A percentile compares a stretch with the other conserved stretches of the same genome.
Conservation (phyloP, 2,888 invertebrate genomes). For the Amiota minor region DNA sequence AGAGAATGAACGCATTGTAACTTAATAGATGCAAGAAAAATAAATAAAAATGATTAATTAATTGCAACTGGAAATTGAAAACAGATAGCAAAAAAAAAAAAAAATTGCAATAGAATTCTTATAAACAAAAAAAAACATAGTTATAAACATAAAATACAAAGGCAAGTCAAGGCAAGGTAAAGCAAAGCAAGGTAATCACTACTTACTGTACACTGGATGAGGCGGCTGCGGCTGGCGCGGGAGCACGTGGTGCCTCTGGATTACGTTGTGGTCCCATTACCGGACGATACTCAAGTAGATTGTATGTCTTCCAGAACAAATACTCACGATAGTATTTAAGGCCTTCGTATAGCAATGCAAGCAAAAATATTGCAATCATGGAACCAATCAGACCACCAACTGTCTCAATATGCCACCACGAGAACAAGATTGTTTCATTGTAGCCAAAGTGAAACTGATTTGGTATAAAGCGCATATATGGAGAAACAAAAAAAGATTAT, state of each 20-base stretch:
- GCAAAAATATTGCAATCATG: slow-evolving; percentile 90
- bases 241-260: slow-evolving; percentile 76
- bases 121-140: slow-evolving; percentile 25
- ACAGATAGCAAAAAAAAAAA: slow-evolving; percentile 10
- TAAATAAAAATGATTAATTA: too few relatives aligned
- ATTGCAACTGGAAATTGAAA: too few relatives aligned
- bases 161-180: slow-evolving; percentile 30
- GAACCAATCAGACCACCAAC: slow-evolving; percentile 88
- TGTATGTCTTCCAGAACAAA: slow-evolving; percentile 90
- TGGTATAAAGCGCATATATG: background rate
- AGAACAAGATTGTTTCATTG: slow-evolving; percentile 84
- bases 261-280: slow-evolving; percentile 81
- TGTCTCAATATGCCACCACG: slow-evolving; percentile 85
- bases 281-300: slow-evolving; percentile 87
- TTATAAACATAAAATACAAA: slow-evolving; percentile 17
- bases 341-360: slow-evolving; percentile 96
- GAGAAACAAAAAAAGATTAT: background rate
- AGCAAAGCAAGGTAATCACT: slow-evolving; percentile 50
- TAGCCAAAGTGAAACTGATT: slow-evolving; percentile 85
- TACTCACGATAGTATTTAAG: slow-evolving; percentile 82
- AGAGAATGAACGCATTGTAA: too few relatives aligned
- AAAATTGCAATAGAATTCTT: background rate
- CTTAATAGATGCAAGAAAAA: too few relatives aligned
- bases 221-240: slow-evolving; percentile 73
- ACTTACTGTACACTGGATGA: slow-evolving; percentile 85